Evolutionary conservation across 2,888 invertebrate species (phyloP).

Genomic region (Eupeodes luniger): DNA sequence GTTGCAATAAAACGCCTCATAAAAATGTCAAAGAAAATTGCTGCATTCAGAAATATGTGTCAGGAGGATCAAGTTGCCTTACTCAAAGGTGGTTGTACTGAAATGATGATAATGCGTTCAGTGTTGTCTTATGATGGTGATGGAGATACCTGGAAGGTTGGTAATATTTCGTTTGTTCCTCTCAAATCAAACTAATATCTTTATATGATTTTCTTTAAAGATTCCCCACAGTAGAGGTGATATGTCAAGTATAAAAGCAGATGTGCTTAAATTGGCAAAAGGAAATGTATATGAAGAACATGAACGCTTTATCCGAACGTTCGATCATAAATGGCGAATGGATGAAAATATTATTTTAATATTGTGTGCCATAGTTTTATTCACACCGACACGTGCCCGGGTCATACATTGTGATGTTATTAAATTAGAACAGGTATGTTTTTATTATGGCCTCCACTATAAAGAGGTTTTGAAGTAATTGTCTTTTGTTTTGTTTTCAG

Average conservation of each 20-base stretch:
- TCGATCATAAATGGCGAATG: conserved; percentile 92
- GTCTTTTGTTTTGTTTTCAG: conserved; percentile 84
- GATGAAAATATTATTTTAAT: conserved; percentile 96
- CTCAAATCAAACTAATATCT: conserved; percentile 11
- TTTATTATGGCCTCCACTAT: background rate
- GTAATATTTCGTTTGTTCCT: background rate
- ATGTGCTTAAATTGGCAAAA: conserved; percentile 95
- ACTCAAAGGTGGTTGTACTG: conserved; percentile 93
- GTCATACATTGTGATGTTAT: conserved; percentile 94
- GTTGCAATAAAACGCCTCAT: conserved; percentile 94
- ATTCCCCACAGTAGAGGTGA: conserved; percentile 92
- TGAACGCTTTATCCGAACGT: conserved; percentile 92
- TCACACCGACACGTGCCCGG: conserved; percentile 92
- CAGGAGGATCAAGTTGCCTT: conserved; percentile 95
- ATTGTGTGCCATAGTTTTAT: conserved; percentile 95
- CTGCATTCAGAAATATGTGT: conserved; percentile 96
- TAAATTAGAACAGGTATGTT: conserved; percentile 91
- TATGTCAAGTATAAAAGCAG: conserved; percentile 92
- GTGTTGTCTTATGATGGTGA: conserved; percentile 95
- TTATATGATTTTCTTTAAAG: conserved; percentile 82
- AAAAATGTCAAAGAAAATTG: conserved; percentile 93
- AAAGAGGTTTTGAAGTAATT: background rate
- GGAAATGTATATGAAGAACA: conserved; percentile 95
- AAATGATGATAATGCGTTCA: conserved; percentile 97
- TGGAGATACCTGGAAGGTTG: conserved; percentile 95